phyloP scores from a whole-genome alignment of 2,113 vertebrate species.

The Pomatorhinus ruficollis region DNA sequence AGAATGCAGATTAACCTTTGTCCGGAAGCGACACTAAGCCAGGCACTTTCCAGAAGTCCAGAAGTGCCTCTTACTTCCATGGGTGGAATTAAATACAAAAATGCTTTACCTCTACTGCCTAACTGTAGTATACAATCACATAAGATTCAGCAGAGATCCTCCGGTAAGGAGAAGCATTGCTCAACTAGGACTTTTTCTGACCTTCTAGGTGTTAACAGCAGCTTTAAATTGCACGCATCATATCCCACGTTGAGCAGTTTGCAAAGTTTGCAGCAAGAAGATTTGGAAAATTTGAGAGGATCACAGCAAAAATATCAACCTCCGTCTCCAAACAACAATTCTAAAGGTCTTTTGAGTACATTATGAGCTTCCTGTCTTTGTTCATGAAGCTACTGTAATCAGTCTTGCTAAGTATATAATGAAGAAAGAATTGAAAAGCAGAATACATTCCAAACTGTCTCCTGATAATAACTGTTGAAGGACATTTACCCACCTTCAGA shows the following conservation, averaged over 20 bases:
- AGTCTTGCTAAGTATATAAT: not conserved
- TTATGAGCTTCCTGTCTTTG: not conserved
- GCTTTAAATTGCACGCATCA: not conserved
- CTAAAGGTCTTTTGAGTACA: not conserved
- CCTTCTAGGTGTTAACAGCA: not conserved
- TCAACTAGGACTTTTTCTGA: not conserved
- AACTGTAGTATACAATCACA: not conserved
- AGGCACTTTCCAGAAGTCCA: not conserved
- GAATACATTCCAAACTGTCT: not conserved
- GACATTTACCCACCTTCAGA: not conserved
- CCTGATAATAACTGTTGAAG: not conserved
- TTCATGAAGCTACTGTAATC: not conserved
- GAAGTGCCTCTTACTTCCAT: not conserved
- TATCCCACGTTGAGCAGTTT: not conserved
- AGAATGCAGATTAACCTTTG: not conserved
- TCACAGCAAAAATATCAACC: not conserved
- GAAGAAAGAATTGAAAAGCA: not conserved
- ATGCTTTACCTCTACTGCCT: not conserved
- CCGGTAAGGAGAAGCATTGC: not conserved
- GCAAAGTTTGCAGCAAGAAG: not conserved
- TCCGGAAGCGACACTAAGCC: not conserved
- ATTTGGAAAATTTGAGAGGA: not conserved
- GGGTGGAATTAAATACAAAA: not conserved
- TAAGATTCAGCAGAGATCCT: not conserved
- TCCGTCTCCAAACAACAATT: not conserved